Evolutionary conservation across 1,140 invertebrate species (phyloP).

Genomic region (Drosophila varians): DNA sequence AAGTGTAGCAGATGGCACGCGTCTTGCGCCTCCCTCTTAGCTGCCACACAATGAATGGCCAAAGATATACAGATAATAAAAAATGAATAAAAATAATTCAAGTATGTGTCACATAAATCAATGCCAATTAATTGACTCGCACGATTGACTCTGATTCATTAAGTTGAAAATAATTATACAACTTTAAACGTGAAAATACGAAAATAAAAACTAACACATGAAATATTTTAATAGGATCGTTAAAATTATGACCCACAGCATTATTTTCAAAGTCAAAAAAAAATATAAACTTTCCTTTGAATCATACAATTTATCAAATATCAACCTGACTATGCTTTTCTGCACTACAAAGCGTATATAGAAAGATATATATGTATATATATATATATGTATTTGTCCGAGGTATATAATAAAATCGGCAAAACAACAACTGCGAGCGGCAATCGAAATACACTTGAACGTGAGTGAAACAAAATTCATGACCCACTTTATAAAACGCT

Average conservation of each 20-base stretch:
- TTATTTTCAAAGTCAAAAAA: conserved; percentile 23
- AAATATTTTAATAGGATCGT: conserved; percentile 2
- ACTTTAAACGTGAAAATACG: neutral
- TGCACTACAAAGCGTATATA: conserved; percentile 31
- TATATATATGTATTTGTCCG: too few relatives aligned
- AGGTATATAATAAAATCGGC: conserved; percentile 31
- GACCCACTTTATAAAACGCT: conserved; percentile 83
- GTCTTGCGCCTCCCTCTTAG: neutral
- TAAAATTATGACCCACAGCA: conserved; percentile 5
- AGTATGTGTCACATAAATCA: conserved; percentile 58
- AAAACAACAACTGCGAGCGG: conserved; percentile 51
- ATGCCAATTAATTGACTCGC: conserved; percentile 52
- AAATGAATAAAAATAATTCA: conserved; percentile 31
- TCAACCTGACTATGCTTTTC: conserved; percentile 38
- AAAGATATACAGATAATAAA: conserved; percentile 39
- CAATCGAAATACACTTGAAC: conserved; percentile 83
- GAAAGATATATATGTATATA: conserved; percentile 6
- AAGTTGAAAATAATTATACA: conserved; percentile 11
- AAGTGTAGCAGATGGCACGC: conserved; percentile 58
- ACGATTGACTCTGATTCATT: conserved; percentile 53
- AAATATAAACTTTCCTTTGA: conserved; percentile 44
- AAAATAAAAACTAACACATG: conserved; percentile 1
- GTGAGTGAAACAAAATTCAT: conserved; percentile 83
- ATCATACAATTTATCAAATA: conserved; percentile 53
- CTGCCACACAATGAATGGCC: conserved; percentile 38